These are phyloP conservation scores for Ctenicera cuprea DNA, from an alignment of 2,888 invertebrate genomes.

Conservation along the genomic window DNA sequence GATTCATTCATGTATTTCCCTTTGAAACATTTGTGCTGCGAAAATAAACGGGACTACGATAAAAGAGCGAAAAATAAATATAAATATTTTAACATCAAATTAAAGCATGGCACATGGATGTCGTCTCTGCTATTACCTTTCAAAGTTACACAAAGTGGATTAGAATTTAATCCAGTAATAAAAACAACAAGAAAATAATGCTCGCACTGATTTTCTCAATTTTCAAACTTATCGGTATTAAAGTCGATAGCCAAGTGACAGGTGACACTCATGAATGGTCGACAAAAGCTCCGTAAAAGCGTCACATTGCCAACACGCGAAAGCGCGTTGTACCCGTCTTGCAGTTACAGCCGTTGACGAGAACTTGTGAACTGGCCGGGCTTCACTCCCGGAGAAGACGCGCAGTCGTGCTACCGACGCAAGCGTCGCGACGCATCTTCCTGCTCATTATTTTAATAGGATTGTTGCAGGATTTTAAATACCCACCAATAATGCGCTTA, in stretches of 20 bases:
- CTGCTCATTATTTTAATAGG: slow-evolving; percentile 67
- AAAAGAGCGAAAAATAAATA: slow-evolving; percentile 21
- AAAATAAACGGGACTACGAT: slow-evolving; percentile 9
- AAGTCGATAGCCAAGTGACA: slow-evolving; percentile 25
- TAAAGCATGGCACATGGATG: slow-evolving; percentile 27
- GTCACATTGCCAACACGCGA: slow-evolving; percentile 56
- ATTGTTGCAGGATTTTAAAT: slow-evolving; percentile 67
- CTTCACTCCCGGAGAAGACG: slow-evolving; percentile 61
- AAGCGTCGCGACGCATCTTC: slow-evolving; percentile 63
- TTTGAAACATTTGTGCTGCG: slow-evolving; percentile 9
- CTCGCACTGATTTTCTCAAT: slow-evolving; percentile 1
- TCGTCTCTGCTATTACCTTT: slow-evolving; percentile 37
- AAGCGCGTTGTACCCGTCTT: slow-evolving; percentile 49
- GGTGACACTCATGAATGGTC: slow-evolving; percentile 34
- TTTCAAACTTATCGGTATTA: neutral
- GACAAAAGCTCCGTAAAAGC: slow-evolving; percentile 43
- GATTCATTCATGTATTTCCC: slow-evolving; percentile 7
- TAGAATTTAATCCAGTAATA: slow-evolving; percentile 23
- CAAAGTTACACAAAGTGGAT: slow-evolving; percentile 30
- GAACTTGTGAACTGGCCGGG: slow-evolving; percentile 63
- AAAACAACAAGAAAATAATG: slow-evolving; percentile 3
- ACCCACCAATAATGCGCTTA: slow-evolving; percentile 64
- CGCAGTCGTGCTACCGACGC: slow-evolving; percentile 61
- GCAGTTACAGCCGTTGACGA: slow-evolving; percentile 54
- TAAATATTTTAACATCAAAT: slow-evolving; percentile 11